Conservation (phyloP, 2,113 vertebrate species). For the Rhegmatorhina hoffmannsi region DNA sequence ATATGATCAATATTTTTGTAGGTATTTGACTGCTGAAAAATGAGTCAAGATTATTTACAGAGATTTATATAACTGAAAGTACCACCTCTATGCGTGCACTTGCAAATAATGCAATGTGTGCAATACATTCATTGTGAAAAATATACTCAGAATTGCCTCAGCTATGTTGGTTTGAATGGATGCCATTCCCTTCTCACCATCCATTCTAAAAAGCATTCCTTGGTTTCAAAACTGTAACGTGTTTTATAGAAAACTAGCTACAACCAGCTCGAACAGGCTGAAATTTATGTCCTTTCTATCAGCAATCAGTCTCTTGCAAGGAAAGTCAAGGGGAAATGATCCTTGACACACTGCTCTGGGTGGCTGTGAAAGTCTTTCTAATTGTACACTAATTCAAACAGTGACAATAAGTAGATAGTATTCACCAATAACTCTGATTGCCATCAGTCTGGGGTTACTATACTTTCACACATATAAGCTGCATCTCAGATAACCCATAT, state of each 20-base stretch:
- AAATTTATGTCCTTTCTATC: slow-evolving; percentile 42
- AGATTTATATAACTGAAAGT: background rate
- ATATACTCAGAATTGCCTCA: background rate
- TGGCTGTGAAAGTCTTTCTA: slow-evolving; percentile 42
- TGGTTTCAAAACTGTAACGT: background rate
- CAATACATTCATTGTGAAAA: background rate
- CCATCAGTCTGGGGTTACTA: background rate
- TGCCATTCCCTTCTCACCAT: background rate
- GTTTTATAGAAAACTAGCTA: slow-evolving; percentile 1
- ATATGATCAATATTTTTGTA: background rate
- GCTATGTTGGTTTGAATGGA: background rate
- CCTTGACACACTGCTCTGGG: slow-evolving; percentile 55
- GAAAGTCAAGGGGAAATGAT: slow-evolving; percentile 63
- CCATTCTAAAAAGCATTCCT: slow-evolving; percentile 25
- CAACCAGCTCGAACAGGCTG: background rate
- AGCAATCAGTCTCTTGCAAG: slow-evolving; percentile 42
- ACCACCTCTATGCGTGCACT: background rate
- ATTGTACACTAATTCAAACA: background rate
- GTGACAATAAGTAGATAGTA: background rate
- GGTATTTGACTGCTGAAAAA: background rate
- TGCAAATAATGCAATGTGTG: background rate
- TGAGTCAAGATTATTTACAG: background rate
- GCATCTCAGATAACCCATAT: background rate
- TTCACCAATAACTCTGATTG: slow-evolving; percentile 23
- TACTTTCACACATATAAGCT: background rate